Conservation (phyloP, 2,797 vertebrate species). For the Dermochelys coriacea region DNA sequence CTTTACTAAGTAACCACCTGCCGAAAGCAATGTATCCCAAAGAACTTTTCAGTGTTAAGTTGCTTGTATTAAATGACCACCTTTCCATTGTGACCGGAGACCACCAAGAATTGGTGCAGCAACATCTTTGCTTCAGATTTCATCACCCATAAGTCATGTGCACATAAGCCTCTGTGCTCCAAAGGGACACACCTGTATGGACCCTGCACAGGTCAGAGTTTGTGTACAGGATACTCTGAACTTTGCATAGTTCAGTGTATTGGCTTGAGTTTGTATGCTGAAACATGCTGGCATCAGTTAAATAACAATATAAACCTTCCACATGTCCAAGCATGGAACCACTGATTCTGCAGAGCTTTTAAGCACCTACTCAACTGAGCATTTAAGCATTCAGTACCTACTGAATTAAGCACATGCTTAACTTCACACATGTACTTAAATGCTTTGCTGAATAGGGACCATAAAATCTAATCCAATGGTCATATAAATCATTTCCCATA, state of each 20-base stretch:
- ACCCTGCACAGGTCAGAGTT: neutral
- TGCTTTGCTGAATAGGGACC: conserved; percentile 74
- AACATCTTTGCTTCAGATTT: conserved; percentile 26
- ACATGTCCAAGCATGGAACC: conserved; percentile 65
- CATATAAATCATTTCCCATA: conserved; percentile 64
- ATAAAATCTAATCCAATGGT: conserved; percentile 73
- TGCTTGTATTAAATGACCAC: conserved; percentile 56
- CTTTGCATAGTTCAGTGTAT: conserved; percentile 3
- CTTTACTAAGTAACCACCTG: conserved; percentile 32
- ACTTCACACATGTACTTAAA: conserved; percentile 77
- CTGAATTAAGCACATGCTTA: conserved; percentile 73
- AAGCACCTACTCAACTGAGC: conserved; percentile 72
- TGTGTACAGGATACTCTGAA: neutral
- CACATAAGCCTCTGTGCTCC: neutral
- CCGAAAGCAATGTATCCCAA: neutral
- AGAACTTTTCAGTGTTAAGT: conserved; percentile 15
- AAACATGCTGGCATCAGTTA: conserved; percentile 46
- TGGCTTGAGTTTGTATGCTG: conserved; percentile 28
- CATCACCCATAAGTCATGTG: fast-evolving
- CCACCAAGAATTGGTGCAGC: conserved; percentile 27
- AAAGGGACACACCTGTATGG: neutral
- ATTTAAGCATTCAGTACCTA: conserved; percentile 71
- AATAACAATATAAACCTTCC: conserved; percentile 13
- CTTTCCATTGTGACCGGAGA: conserved; percentile 42
- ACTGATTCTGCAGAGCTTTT: conserved; percentile 71